Conservation (phyloP, 2,888 invertebrate genomes). For the Hirtodrosophila duncani region DNA sequence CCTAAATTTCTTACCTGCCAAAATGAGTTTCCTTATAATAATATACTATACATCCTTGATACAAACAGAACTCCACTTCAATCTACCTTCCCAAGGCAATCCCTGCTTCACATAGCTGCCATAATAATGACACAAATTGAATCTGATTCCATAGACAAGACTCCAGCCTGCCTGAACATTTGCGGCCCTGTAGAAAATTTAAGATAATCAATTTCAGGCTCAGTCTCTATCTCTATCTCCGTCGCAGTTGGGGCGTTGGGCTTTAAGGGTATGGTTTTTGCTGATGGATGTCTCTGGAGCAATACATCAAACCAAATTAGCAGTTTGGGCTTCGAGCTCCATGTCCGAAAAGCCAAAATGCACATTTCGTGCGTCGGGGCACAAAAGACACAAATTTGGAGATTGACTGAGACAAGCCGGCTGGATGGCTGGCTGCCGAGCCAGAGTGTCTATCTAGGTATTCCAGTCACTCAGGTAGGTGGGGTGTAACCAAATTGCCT, state of each 20-base stretch:
- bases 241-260: conserved; percentile 5
- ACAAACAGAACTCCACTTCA: too few relatives aligned
- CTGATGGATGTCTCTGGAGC: conserved; percentile 64
- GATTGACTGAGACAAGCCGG: conserved; percentile 1
- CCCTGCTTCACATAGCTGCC: too few relatives aligned
- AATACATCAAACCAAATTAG: conserved; percentile 64
- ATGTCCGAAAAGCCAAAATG: conserved; percentile 42
- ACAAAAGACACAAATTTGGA: background rate
- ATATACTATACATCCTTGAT: too few relatives aligned
- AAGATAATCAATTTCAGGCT: conserved; percentile 56
- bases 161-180: too few relatives aligned
- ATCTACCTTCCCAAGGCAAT: too few relatives aligned
- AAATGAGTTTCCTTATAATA: too few relatives aligned
- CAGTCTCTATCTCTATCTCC: conserved; percentile 8
- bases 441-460: too few relatives aligned
- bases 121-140: too few relatives aligned
- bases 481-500: conserved; percentile 34
- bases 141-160: too few relatives aligned
- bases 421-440: conserved; percentile 3
- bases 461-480: conserved; percentile 42
- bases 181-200: too few relatives aligned
- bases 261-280: conserved; percentile 18
- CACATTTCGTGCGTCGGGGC: conserved; percentile 25
- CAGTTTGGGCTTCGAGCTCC: conserved; percentile 40
- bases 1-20: too few relatives aligned